phyloP scores from a whole-genome alignment of 2,888 invertebrate genomes.

The Drosophila helvetica region DNA sequence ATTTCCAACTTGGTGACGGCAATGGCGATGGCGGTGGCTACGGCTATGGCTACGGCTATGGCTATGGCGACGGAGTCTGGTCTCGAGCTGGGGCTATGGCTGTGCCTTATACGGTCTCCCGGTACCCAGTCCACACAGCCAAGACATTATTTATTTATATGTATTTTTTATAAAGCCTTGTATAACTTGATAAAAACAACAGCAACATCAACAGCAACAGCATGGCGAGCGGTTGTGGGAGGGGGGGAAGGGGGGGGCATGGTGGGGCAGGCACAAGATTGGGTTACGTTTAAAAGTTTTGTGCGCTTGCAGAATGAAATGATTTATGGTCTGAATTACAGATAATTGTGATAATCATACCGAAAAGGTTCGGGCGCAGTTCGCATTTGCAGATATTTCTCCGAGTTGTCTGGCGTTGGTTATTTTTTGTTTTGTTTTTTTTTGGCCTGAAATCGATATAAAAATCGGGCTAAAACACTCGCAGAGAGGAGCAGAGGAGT shows the following conservation, averaged over 20 bases:
- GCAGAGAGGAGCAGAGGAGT: not conserved
- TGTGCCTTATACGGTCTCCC: slow-evolving; percentile 35
- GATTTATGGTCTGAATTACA: slow-evolving; percentile 82
- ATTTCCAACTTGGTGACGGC: slow-evolving; percentile 65
- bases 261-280: slow-evolving; percentile 52
- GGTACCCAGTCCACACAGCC: slow-evolving; percentile 15
- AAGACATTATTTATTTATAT: slow-evolving; percentile 60
- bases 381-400: slow-evolving; percentile 55
- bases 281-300: slow-evolving; percentile 71
- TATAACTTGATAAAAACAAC: slow-evolving; percentile 58
- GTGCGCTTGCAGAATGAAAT: slow-evolving; percentile 71
- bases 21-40: slow-evolving; percentile 27
- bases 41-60: not conserved
- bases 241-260: not conserved
- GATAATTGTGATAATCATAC: slow-evolving; percentile 83
- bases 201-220: slow-evolving; percentile 13
- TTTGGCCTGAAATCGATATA: slow-evolving; percentile 67
- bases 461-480: slow-evolving; percentile 41
- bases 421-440: slow-evolving; percentile 1
- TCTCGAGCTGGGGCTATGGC: not conserved
- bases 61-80: slow-evolving; percentile 15
- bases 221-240: not conserved
- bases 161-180: slow-evolving; percentile 64
- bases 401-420: not conserved
- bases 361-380: slow-evolving; percentile 71